Percentiles rank a stretch among this genome's conserved stretches.
Conservation (phyloP, 2,113 vertebrate genomes). For the Entomyzon cyanotis region DNA sequence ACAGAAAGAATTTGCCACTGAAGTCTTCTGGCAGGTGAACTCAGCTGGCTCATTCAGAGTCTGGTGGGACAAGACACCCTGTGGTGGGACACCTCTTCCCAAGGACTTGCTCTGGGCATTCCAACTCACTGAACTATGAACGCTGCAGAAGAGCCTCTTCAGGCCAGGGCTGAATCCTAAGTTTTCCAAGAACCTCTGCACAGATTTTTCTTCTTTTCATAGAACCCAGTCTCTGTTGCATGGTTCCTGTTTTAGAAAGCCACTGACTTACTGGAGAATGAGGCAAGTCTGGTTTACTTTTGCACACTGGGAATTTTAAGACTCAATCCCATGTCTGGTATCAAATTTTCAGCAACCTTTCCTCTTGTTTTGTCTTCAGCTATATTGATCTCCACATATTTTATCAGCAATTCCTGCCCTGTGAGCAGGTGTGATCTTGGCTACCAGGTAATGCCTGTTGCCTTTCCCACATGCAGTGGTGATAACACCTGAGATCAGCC, state of each 20-base stretch:
- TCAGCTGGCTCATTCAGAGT: background rate
- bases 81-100: background rate
- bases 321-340: background rate
- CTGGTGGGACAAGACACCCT: background rate
- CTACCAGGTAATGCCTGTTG: background rate
- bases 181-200: background rate
- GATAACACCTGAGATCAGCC: background rate
- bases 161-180: background rate
- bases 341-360: background rate
- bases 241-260: background rate
- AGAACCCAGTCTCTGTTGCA: background rate
- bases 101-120: background rate
- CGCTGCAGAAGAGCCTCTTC: constrained; percentile 12
- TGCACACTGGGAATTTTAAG: background rate
- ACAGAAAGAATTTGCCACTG: constrained; percentile 90
- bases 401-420: background rate
- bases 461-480: background rate
- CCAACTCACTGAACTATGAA: background rate
- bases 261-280: background rate
- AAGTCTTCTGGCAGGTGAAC: background rate
- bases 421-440: background rate
- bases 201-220: background rate
- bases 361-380: background rate
- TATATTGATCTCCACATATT: background rate
- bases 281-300: background rate